Evolutionary conservation across 2,888 invertebrate genomes (phyloP).

Genomic region (Leptinotarsa haldemani): DNA sequence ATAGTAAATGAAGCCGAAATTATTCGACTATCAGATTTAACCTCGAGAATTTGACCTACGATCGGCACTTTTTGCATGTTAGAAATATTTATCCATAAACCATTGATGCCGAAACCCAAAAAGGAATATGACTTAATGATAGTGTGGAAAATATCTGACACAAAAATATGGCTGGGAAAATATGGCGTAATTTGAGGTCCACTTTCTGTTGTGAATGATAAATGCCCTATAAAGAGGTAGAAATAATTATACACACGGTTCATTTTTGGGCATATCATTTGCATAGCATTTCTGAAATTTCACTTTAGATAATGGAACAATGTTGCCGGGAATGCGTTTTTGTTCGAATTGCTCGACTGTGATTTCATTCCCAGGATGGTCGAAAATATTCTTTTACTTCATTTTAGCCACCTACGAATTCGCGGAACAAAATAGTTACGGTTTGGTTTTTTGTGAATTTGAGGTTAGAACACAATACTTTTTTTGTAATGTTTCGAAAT

Average conservation of each 20-base stretch:
- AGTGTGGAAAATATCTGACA: constrained; percentile 29
- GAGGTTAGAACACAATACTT: too few relatives aligned
- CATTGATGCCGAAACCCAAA: constrained; percentile 19
- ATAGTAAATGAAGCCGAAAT: background rate
- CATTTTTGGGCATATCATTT: constrained; percentile 34
- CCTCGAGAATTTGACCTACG: constrained; percentile 4
- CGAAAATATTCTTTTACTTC: background rate
- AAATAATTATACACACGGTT: constrained; percentile 35
- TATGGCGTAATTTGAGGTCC: constrained; percentile 31
- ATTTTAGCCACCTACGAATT: too few relatives aligned
- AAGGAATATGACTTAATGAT: constrained; percentile 31
- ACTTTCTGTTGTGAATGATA: constrained; percentile 34
- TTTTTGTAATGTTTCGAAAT: too few relatives aligned
- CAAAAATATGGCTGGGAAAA: constrained; percentile 33
- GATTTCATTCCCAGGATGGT: background rate
- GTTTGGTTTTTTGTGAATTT: too few relatives aligned
- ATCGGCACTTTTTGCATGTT: constrained; percentile 34
- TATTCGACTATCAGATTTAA: background rate
- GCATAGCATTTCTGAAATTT: constrained; percentile 31
- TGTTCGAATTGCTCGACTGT: background rate
- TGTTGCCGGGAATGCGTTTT: background rate
- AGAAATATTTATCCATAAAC: constrained; percentile 30
- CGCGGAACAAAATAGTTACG: background rate
- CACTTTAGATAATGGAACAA: constrained; percentile 17
- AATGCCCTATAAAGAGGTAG: constrained; percentile 34